These are phyloP conservation scores for Sacculina carcini DNA, from an alignment of 2,888 invertebrate genomes.

Conservation along the genomic window DNA sequence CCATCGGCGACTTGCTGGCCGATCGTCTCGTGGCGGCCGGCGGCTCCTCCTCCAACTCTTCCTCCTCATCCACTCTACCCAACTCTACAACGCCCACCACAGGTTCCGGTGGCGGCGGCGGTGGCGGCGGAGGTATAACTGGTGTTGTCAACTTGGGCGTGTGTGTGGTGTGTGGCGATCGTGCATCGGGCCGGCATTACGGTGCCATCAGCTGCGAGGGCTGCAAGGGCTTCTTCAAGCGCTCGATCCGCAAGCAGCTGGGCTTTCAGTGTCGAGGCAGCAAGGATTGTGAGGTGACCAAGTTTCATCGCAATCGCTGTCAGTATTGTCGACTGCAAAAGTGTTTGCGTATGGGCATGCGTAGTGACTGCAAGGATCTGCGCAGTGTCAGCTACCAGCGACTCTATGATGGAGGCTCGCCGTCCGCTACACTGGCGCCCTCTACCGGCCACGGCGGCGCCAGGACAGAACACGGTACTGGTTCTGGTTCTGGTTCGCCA, in stretches of 20 bases:
- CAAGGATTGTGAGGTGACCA: slow-evolving; percentile 92
- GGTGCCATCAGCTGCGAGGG: slow-evolving; percentile 77
- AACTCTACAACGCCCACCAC: slow-evolving; percentile 8
- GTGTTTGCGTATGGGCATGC: slow-evolving; percentile 90
- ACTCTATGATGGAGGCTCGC: slow-evolving; percentile 12
- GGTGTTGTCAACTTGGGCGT: slow-evolving; percentile 39
- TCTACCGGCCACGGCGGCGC: slow-evolving; percentile 11
- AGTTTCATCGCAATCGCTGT: slow-evolving; percentile 91
- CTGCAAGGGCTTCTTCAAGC: slow-evolving; percentile 93
- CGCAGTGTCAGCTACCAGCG: neutral
- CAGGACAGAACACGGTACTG: slow-evolving; percentile 10
- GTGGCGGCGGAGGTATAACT: slow-evolving; percentile 8
- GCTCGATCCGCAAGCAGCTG: slow-evolving; percentile 83
- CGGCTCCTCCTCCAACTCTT: no score
- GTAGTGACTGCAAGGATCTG: slow-evolving; percentile 75
- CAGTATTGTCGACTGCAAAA: slow-evolving; percentile 95
- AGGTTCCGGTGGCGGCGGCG: slow-evolving; percentile 8
- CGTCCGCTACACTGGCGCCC: slow-evolving; percentile 13
- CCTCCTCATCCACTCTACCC: slow-evolving; percentile 11
- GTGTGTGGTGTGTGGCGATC: slow-evolving; percentile 84
- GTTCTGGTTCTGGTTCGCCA: neutral
- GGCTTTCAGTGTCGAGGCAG: slow-evolving; percentile 88
- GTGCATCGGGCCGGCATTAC: slow-evolving; percentile 79
- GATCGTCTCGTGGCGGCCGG: neutral
- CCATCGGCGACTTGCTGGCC: neutral